phyloP scores from a whole-genome alignment of 2,888 invertebrate genomes.

The Agapetus fuscipes region DNA sequence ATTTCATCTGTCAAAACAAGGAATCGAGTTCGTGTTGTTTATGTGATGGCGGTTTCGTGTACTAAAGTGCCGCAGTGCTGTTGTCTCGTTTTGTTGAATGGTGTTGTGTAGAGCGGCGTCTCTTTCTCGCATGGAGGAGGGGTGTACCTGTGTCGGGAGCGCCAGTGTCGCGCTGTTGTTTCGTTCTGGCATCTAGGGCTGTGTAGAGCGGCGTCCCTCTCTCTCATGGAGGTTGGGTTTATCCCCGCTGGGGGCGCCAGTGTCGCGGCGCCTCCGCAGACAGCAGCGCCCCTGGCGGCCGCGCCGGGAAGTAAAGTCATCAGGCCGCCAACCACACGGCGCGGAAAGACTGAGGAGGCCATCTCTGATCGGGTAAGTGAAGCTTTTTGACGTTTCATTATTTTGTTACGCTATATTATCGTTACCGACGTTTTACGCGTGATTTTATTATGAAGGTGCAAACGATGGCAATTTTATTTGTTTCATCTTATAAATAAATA shows the following conservation, averaged over 20 bases:
- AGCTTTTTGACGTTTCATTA: neutral
- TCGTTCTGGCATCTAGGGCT: conserved; percentile 1
- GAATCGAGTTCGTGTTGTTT: no score
- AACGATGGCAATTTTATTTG: no score
- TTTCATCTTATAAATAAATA: no score
- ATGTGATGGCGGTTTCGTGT: no score
- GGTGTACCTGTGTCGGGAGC: neutral
- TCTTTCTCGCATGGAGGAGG: neutral
- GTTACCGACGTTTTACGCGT: no score
- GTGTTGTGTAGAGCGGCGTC: no score
- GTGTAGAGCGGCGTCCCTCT: conserved; percentile 4
- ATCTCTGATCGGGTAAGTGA: conserved; percentile 67
- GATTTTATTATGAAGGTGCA: no score
- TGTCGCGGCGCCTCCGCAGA: conserved; percentile 22
- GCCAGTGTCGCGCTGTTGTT: conserved; percentile 1
- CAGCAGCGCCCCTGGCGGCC: conserved; percentile 25
- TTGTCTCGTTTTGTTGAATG: no score
- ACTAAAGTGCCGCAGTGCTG: no score
- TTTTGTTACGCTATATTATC: no score
- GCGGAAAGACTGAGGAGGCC: conserved; percentile 69
- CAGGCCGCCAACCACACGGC: conserved; percentile 66
- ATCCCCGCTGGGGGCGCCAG: conserved; percentile 31
- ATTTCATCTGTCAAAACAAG: no score
- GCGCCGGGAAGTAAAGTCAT: conserved; percentile 53
- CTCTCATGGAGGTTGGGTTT: conserved; percentile 41